Base-by-base conservation (phyloP, 2,797 vertebrate genomes). In the Pangasius sanitwongsei region DNA sequence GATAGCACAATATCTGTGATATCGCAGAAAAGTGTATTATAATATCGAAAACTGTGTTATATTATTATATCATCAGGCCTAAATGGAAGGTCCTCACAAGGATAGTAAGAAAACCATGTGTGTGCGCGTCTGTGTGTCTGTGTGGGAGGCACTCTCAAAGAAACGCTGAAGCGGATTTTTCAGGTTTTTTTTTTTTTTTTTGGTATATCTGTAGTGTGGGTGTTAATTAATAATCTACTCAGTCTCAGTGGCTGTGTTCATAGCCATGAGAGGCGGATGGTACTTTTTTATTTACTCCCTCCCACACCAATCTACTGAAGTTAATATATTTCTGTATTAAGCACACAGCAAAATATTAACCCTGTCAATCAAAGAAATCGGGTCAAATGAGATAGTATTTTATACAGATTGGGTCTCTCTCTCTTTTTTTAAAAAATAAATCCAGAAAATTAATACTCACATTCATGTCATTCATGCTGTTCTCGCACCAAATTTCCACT, bases 301-400 rank as follows among this genome's bases (percentile, higher is more conserved):
- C 65, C 87, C 86, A 82, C 86, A 84, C 84, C 87, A 48, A 87
- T 80, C 86, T 86, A 80, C 61, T 70, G 65, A 90, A 88, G 86
- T 70, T 87, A 85, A 85, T 88, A 31, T 86, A 81, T 85, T 89
- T 85, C 70, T 86, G 94, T 94, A 93, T 94, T 92, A 94, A 92
- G 93, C 91, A 89, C 92, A 94, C 90, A 93, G 93, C 92, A 92
- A 94, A 94, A 95, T 92, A 93, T 94, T 93, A 91, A 91, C 90
- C 89, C 93, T 94, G 94, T 95, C 94, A 94, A 89, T 93, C 93
- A 86, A 88, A 90, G 90, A 91, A 92, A 91, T 93, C 41, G 11
- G 80, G 25, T 34, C 34, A 89, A 37, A 48, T 81, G 89, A 69
- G 70, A 61, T 75, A 48, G 15, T 37, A n/a, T 69, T 87, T 77